Evolutionary conservation across 2,888 invertebrate genomes (phyloP), one percentile per base, ranked within the genome.

Genomic region (Scelioninae gen. 1): DNA sequence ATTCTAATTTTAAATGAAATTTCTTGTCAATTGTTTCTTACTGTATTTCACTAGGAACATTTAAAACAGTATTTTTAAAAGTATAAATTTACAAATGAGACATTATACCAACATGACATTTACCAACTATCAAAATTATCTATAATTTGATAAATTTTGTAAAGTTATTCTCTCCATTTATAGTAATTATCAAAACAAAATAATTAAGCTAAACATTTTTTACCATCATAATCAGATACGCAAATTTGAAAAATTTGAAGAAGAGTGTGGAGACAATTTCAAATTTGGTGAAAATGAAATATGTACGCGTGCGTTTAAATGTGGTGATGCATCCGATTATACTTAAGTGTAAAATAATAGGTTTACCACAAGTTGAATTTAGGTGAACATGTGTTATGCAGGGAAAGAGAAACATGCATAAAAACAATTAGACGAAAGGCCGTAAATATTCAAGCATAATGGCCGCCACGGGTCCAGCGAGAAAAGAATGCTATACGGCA

Each of bases 361-460:
- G 68, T 68, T 45, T 80, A 68, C 68, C 74, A 23, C 62, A 62
- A 66, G 79, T 74, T 60, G 62, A 74, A 80, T 72, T 72, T 74
- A 66, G 79, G 63, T 65, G 65, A 81, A 58, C 81, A 65, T 32
- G 53, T 81, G 75, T 75, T 75, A 65, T 60, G 74, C 40, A 55
- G 63, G 53, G 71, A 69, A 62, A 78, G 66, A 60, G 55, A 65
- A 75, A 71, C 63, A 74, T 47, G 78, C 71, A 65, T 58, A 77
- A 75, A 81, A 84, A 83, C 80, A 84, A 84, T 84, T 78, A 84
- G 78, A 78, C 55, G 81, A 78, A 84, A 74, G 69, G 49, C 75
- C 81, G 78, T 82, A 82, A 84, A 82, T 84, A 77, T 32, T 60
- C 55, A 6, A 43, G 58, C 75, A 49, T 84, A 84, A 84, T 81